A percentile compares a stretch with the other conserved stretches of the same genome.
phyloP scores from a whole-genome alignment of 2,113 vertebrate species.

The Bucco capensis region DNA sequence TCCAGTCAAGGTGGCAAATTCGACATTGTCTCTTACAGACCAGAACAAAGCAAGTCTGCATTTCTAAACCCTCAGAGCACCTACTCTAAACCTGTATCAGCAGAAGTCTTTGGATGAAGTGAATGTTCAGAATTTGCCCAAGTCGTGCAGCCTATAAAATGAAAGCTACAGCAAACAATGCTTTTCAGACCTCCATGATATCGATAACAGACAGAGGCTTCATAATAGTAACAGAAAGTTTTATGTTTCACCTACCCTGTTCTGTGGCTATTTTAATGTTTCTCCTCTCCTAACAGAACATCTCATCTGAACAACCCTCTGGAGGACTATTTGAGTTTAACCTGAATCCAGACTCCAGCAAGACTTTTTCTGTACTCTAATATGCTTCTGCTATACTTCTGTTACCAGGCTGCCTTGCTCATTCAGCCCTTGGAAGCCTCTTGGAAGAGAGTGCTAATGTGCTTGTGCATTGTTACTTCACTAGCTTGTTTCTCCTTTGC shows the following conservation, averaged over 20 bases:
- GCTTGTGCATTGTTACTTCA: background rate
- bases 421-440: background rate
- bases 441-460: background rate
- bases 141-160: background rate
- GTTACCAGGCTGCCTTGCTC: background rate
- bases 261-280: background rate
- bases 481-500: background rate
- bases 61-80: background rate
- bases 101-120: fast-evolving
- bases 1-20: too few species aligned
- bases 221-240: background rate
- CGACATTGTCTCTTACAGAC: too few species aligned
- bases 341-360: background rate
- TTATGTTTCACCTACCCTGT: background rate
- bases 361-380: background rate
- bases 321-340: background rate
- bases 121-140: background rate
- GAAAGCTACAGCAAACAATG: background rate
- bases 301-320: fast-evolving
- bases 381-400: background rate
- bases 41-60: too few species aligned
- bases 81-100: background rate
- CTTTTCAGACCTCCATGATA: background rate
- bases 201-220: background rate
- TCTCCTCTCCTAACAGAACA: background rate